These are phyloP conservation scores for Decapterus maruadsi DNA, from an alignment of 2,797 vertebrate species.

Conservation along the genomic window DNA sequence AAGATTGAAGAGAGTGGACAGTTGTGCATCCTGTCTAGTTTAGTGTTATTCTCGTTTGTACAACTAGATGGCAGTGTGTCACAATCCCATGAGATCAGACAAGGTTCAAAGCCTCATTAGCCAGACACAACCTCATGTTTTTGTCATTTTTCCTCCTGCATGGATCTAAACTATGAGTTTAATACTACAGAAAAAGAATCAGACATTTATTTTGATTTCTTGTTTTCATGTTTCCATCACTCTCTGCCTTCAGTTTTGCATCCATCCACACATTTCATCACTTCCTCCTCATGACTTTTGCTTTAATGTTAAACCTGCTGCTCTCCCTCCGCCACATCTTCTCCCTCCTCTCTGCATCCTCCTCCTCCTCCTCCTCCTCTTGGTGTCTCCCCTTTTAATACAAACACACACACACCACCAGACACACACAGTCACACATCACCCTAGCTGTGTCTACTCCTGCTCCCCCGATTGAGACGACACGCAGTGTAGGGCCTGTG, in stretches of 20 bases:
- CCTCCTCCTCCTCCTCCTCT: slow-evolving; percentile 34
- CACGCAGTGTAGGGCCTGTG: slow-evolving; percentile 91
- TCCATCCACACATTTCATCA: background rate
- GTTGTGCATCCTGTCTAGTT: background rate
- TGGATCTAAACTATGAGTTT: background rate
- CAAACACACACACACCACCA: slow-evolving; percentile 30
- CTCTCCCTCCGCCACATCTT: slow-evolving; percentile 20
- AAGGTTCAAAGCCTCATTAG: background rate
- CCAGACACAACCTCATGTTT: background rate
- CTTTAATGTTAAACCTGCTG: slow-evolving; percentile 14
- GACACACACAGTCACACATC: slow-evolving; percentile 56
- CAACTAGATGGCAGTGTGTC: slow-evolving; percentile 82
- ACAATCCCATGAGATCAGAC: slow-evolving; percentile 58
- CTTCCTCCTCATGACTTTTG: background rate
- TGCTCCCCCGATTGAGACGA: slow-evolving; percentile 84
- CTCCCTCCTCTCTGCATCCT: slow-evolving; percentile 29
- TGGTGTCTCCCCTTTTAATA: slow-evolving; percentile 46
- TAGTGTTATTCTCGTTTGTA: slow-evolving; percentile 22
- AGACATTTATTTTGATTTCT: background rate
- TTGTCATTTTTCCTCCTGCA: background rate
- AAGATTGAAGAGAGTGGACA: background rate
- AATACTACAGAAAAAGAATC: background rate
- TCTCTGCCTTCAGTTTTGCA: background rate
- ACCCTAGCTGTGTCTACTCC: slow-evolving; percentile 75
- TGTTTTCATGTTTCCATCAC: background rate